Evolutionary conservation across 2,113 vertebrate species (phyloP).

Genomic region (Gnathonemus longibarbis): DNA sequence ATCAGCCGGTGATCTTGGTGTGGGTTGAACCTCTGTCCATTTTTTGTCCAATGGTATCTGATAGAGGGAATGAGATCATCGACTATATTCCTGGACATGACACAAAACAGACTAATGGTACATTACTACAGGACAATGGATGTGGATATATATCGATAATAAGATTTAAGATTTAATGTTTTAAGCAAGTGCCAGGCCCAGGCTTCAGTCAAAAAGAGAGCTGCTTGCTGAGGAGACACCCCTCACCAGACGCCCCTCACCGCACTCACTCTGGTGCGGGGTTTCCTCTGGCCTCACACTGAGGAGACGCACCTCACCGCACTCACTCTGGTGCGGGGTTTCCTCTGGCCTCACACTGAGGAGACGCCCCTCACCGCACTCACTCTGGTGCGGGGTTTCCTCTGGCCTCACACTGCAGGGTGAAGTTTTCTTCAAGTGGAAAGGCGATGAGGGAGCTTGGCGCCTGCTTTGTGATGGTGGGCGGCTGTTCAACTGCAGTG

Average conservation of each 20-base stretch:
- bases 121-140: neutral
- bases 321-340: conserved; percentile 84
- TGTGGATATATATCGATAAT: neutral
- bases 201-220: neutral
- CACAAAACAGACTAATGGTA: neutral
- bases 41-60: conserved; percentile 87
- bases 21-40: conserved; percentile 77
- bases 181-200: neutral
- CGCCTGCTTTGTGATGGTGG: conserved; percentile 78
- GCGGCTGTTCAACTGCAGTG: conserved; percentile 80
- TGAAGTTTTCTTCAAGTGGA: conserved; percentile 83
- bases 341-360: conserved; percentile 81
- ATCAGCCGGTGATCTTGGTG: conserved; percentile 70
- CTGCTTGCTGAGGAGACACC: neutral
- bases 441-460: conserved; percentile 73
- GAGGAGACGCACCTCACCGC: conserved; percentile 11
- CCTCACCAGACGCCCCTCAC: neutral
- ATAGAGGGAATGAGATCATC: conserved; percentile 1
- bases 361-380: neutral
- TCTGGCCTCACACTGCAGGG: conserved; percentile 82
- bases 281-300: conserved; percentile 86
- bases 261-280: conserved; percentile 76
- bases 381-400: conserved; percentile 40
- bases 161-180: neutral
- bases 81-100: neutral